phyloP scores from a whole-genome alignment of 1,140 invertebrate genomes.

The Choristoneura fumiferana region DNA sequence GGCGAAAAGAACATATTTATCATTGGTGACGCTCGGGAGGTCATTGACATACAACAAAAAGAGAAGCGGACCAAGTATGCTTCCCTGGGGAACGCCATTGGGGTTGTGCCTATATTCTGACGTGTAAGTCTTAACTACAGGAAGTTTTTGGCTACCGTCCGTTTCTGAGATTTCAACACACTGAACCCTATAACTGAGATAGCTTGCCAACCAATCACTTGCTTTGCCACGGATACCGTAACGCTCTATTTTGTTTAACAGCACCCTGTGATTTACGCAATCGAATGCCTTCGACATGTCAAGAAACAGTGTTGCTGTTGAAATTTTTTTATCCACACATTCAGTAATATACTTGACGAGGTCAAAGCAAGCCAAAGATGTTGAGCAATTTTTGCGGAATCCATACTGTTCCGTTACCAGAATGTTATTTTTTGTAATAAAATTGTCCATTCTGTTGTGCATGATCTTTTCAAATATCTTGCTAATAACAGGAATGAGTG shows the following conservation, averaged over 20 bases:
- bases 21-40: background rate
- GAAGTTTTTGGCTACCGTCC: background rate
- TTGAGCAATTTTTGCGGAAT: constrained; percentile 16
- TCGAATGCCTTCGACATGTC: constrained; percentile 26
- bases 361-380: constrained; percentile 20
- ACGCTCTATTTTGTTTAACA: constrained; percentile 20
- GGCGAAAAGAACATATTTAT: background rate
- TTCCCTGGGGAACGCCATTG: constrained; percentile 15
- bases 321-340: background rate
- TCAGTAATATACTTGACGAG: constrained; percentile 11
- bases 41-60: background rate
- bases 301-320: constrained; percentile 13
- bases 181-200: constrained; percentile 5
- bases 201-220: constrained; percentile 5
- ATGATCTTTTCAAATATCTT: background rate
- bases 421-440: background rate
- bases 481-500: background rate
- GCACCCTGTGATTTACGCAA: constrained; percentile 17
- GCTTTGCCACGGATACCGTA: constrained; percentile 18
- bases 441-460: background rate
- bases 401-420: background rate
- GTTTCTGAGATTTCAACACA: background rate
- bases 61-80: background rate
- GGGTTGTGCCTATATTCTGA: background rate
- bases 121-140: background rate